Evolutionary conservation across 2,113 vertebrate genomes (phyloP).

Genomic region (Erythrocercus mccallii): DNA sequence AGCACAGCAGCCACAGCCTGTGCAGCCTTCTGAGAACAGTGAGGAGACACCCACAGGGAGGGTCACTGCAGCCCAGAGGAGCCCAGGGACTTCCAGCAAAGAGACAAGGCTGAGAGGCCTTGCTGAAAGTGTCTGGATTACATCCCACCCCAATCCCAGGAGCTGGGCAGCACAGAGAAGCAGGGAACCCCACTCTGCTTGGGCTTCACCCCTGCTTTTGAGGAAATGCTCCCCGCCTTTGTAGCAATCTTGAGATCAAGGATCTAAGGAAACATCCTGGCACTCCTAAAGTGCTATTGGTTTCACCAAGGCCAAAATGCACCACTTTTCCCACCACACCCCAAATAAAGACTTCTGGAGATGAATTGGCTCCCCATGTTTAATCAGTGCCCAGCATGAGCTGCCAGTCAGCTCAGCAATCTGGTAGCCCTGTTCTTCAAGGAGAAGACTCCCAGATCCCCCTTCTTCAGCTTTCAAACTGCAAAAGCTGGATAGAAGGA

Average conservation of each 20-base stretch:
- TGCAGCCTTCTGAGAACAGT: background rate
- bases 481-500: background rate
- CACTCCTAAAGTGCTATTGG: background rate
- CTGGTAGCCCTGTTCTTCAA: background rate
- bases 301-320: background rate
- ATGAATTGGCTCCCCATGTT: background rate
- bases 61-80: background rate
- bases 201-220: background rate
- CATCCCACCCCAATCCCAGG: background rate
- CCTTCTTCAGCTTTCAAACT: background rate
- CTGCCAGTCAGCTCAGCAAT: background rate
- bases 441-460: background rate
- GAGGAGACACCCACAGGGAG: background rate
- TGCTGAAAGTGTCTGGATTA: background rate
- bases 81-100: background rate
- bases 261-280: background rate
- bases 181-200: background rate
- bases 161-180: background rate
- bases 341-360: background rate
- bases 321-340: background rate
- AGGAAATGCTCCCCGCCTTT: background rate
- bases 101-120: background rate
- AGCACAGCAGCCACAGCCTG: background rate
- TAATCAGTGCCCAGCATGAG: background rate
- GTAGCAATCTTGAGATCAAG: background rate